These are phyloP conservation scores for Sebastes minor DNA, from an alignment of 2,797 vertebrate genomes.

Conservation along the genomic window DNA sequence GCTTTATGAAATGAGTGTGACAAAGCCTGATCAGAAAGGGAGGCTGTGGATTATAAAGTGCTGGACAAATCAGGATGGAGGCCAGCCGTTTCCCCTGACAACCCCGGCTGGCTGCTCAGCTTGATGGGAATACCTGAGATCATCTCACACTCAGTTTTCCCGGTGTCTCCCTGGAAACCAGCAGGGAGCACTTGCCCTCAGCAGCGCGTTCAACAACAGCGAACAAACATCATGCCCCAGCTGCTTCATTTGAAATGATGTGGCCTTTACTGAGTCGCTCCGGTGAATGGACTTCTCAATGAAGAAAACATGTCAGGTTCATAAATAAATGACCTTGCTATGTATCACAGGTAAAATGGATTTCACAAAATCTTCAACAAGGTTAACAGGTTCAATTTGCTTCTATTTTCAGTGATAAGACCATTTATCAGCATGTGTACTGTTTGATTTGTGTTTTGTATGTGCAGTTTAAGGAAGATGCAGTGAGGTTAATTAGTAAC, in stretches of 20 bases:
- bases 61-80: conserved; percentile 46
- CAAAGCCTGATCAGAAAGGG: conserved; percentile 45
- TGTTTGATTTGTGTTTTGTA: not conserved
- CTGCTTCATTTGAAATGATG: conserved; percentile 50
- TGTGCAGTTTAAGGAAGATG: not conserved
- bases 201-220: conserved; percentile 32
- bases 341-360: conserved; percentile 11
- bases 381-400: not conserved
- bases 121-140: conserved; percentile 71
- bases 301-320: conserved; percentile 25
- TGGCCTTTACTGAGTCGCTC: conserved; percentile 36
- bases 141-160: conserved; percentile 43
- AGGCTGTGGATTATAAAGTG: conserved; percentile 61
- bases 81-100: conserved; percentile 59
- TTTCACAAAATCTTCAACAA: not conserved
- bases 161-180: conserved; percentile 67
- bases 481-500: not conserved
- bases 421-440: not conserved
- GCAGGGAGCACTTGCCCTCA: conserved; percentile 36
- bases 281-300: conserved; percentile 28
- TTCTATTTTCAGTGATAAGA: not conserved
- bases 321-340: conserved; percentile 31
- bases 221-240: conserved; percentile 58
- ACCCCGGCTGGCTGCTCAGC: conserved; percentile 34
- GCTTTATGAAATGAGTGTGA: conserved; percentile 53